Conservation (phyloP, 1,140 invertebrate species). For the Theocolax elegans region DNA sequence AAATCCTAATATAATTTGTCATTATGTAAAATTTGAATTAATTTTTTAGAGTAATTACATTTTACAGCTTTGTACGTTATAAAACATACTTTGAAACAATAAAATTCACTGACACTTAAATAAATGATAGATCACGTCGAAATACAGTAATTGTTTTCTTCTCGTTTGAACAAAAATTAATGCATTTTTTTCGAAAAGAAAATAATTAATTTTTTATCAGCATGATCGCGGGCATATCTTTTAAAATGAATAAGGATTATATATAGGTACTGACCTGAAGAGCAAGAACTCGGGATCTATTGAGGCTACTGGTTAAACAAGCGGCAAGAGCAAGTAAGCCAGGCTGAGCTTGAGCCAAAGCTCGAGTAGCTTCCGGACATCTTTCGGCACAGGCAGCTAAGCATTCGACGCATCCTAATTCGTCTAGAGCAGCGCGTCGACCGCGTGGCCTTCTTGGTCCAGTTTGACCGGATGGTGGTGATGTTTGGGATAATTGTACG, state of each 20-base stretch:
- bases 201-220: no score
- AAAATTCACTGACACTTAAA: background rate
- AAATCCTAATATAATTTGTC: no score
- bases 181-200: no score
- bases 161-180: no score
- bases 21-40: no score
- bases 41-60: no score
- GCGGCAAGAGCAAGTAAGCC: slow-evolving; percentile 88
- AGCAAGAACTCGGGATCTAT: slow-evolving; percentile 83
- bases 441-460: slow-evolving; percentile 64
- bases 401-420: slow-evolving; percentile 90
- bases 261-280: slow-evolving; percentile 77
- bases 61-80: no score
- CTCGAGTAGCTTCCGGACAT: slow-evolving; percentile 79
- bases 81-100: no score
- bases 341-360: slow-evolving; percentile 80
- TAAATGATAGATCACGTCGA: background rate
- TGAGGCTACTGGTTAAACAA: slow-evolving; percentile 87
- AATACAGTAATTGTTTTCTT: no score
- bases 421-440: slow-evolving; percentile 81
- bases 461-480: slow-evolving; percentile 54
- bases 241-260: no score
- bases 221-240: no score
- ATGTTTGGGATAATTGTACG: slow-evolving; percentile 79
- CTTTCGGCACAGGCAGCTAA: slow-evolving; percentile 81